Evolutionary conservation across 1,140 invertebrate genomes (phyloP).

Genomic region (Bicyclus anynana): DNA sequence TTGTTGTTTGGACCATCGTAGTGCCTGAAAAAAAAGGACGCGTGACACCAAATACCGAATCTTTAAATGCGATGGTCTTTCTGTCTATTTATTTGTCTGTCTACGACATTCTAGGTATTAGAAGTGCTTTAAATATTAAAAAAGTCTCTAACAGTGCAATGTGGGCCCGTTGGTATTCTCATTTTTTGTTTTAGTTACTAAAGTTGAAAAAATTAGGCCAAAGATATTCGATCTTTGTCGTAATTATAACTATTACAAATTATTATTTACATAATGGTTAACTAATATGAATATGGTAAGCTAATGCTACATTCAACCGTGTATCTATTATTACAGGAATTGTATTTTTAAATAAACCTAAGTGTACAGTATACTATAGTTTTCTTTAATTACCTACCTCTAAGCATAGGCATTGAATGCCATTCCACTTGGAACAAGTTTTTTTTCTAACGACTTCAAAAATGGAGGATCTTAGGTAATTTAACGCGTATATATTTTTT

Average conservation of each 20-base stretch:
- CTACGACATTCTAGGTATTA: no score
- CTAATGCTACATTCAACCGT: background rate
- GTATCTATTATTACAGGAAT: constrained; percentile 8
- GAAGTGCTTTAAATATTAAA: no score
- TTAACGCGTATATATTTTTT: no score
- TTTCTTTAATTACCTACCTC: background rate
- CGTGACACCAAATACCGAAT: no score
- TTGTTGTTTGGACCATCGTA: no score
- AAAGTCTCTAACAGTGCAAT: no score
- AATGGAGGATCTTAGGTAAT: no score
- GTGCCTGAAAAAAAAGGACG: no score
- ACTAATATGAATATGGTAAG: background rate
- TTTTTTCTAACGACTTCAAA: no score
- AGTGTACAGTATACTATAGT: background rate
- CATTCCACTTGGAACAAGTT: no score
- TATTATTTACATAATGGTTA: background rate
- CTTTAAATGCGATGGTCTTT: no score
- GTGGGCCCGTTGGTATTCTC: background rate
- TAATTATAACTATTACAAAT: background rate
- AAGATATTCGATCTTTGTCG: constrained; percentile 1
- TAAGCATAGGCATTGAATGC: background rate
- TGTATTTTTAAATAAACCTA: constrained; percentile 4
- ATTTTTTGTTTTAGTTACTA: background rate
- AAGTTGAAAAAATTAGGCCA: background rate
- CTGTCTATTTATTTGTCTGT: no score